Base-by-base conservation (phyloP, 2,888 invertebrate genomes). In the Drosophila melanosoma region DNA sequence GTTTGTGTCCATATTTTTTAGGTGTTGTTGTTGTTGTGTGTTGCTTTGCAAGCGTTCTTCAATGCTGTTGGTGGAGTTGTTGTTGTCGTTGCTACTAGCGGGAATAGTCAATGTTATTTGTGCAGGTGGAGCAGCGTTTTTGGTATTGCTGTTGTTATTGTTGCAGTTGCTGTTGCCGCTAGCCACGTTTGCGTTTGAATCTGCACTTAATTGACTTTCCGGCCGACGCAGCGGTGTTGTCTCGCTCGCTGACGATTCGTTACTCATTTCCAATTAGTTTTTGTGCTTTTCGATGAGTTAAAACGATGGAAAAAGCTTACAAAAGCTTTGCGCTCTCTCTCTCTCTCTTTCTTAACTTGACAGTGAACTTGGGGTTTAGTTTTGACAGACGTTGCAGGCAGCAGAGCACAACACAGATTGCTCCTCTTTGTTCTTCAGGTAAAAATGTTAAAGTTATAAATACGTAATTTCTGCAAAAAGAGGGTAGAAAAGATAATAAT, bases 141-240 rank as follows among this genome's bases (percentile, higher is more conserved):
- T 67, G 61, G 60, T 69, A 51, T 45, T 40, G 59, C 68, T 60
- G 12, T 63, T 40, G 29, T 29, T 59, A 12, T 23, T 23, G 26
- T 26, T 12, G n/a, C 40, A 69, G 38, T 62, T 65, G 68, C 66
- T 71, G 57, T 51, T 75, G 66, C 62, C 66, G 26, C 51, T 72
- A 32, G 80, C 83, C 80, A 85, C 80, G 82, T 84, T 82, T 62
- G 76, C 65, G 73, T 42, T 57, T 70, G 81, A 70, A 20, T 67
- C 66, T 51, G 57, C 76, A 65, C 71, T 79, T 49, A 66, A 80
- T 71, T 83, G 82, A 81, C 64, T 83, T 53, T 90, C 91, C 65
- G 91, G 85, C 76, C 90, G 91, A 76, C 92, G 91, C 53, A 93
- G 87, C 88, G 93, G 93, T 93, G 93, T 93, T 90, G 92, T 91